Conservation (phyloP, 2,797 vertebrate species). For the Streptopelia turtur region DNA sequence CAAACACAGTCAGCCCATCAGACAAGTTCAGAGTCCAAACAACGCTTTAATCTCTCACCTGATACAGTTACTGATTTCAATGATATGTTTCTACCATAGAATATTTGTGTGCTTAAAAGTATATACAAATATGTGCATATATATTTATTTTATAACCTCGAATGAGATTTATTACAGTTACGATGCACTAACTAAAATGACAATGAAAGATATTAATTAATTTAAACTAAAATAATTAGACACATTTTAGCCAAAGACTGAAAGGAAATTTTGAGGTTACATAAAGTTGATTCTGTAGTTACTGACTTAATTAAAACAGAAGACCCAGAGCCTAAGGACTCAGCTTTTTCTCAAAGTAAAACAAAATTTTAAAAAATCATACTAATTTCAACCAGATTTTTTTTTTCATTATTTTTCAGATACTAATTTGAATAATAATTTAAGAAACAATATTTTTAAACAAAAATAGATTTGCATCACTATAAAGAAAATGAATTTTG, state of each 20-base stretch:
- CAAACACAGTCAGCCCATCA: not conserved
- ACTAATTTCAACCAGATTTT: not conserved
- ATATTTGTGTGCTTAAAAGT: not conserved
- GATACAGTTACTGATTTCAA: not conserved
- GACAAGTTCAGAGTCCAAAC: not conserved
- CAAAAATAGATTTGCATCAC: not conserved
- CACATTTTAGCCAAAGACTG: not conserved
- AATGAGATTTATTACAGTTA: not conserved
- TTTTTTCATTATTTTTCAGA: not conserved
- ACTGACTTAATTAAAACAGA: not conserved
- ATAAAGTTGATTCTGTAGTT: not conserved
- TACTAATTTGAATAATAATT: not conserved
- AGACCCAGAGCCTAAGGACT: not conserved
- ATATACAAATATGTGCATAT: not conserved
- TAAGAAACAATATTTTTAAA: not conserved
- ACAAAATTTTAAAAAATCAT: not conserved
- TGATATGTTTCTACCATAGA: not conserved
- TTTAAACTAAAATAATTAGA: not conserved
- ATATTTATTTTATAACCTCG: not conserved
- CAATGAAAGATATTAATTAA: not conserved
- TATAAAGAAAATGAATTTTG: not conserved
- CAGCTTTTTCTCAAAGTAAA: rapidly evolving
- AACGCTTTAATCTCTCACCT: not conserved
- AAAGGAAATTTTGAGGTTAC: not conserved
- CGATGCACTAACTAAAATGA: not conserved